These are phyloP conservation scores for Istiophorus platypterus DNA, from an alignment of 2,113 vertebrate genomes.

Conservation along the genomic window DNA sequence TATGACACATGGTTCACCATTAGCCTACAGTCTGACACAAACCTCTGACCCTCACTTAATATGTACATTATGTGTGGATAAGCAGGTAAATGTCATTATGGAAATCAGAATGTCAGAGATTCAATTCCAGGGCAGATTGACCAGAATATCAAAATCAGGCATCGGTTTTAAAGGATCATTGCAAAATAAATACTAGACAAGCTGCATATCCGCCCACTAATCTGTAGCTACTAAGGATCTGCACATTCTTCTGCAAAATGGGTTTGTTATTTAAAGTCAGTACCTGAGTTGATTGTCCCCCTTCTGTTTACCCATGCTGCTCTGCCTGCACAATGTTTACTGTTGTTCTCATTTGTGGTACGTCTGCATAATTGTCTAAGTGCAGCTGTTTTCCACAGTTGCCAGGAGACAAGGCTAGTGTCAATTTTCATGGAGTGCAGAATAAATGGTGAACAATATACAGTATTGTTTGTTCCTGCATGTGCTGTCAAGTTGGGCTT, in stretches of 20 bases:
- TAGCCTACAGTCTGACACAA: conserved; percentile 58
- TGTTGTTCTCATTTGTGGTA: background rate
- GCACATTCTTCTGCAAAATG: background rate
- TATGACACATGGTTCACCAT: conserved; percentile 75
- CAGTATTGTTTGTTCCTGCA: background rate
- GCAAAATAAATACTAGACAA: background rate
- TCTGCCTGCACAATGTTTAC: conserved; percentile 4
- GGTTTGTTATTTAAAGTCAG: background rate
- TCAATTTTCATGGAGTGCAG: background rate
- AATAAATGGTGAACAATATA: background rate
- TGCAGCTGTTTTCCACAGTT: conserved; percentile 17
- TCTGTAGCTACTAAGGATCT: no score
- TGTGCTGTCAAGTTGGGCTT: background rate
- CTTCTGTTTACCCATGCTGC: background rate
- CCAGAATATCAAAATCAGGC: conserved; percentile 28
- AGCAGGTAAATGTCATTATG: conserved; percentile 70
- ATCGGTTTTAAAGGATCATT: conserved; percentile 1
- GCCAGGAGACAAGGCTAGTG: background rate
- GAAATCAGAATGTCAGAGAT: conserved; percentile 60
- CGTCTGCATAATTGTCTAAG: background rate
- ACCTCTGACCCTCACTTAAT: conserved; percentile 69
- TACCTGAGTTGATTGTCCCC: background rate
- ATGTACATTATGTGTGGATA: conserved; percentile 58
- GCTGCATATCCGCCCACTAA: background rate
- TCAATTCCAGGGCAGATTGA: conserved; percentile 35